phyloP scores from a whole-genome alignment of 2,113 vertebrate species.

The Phoxinus phoxinus region DNA sequence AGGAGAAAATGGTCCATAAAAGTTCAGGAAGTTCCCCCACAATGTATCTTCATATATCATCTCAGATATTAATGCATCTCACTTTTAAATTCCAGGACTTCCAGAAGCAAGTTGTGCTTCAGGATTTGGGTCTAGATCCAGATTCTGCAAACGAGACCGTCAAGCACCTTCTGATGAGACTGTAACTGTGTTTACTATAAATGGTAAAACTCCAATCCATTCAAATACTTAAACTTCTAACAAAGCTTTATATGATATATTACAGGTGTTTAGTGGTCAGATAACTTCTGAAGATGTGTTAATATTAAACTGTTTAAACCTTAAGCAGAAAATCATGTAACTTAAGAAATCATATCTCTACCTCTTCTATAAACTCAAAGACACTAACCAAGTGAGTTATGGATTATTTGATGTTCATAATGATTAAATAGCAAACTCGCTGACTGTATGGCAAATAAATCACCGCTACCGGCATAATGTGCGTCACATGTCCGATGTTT shows the following conservation, averaged over 20 bases:
- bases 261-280: background rate
- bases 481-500: background rate
- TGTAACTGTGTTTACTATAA: slow-evolving; percentile 54
- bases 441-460: slow-evolving; percentile 21
- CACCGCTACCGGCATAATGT: background rate
- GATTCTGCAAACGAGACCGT: slow-evolving; percentile 24
- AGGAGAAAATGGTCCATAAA: background rate
- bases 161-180: slow-evolving; percentile 59
- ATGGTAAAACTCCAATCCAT: no score
- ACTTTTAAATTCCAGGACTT: slow-evolving; percentile 64
- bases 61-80: background rate
- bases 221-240: background rate
- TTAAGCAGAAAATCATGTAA: background rate
- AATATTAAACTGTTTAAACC: background rate
- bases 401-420: background rate
- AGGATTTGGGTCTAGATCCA: slow-evolving; percentile 63
- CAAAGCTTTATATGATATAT: background rate
- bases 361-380: background rate
- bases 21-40: background rate
- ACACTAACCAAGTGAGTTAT: background rate
- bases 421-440: slow-evolving; percentile 17
- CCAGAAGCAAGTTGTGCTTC: slow-evolving; percentile 68
- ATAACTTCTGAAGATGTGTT: background rate
- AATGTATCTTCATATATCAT: background rate
- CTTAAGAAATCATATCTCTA: slow-evolving; percentile 11